Conservation (phyloP, 2,888 invertebrate genomes). For the Ophioninae sp. region DNA sequence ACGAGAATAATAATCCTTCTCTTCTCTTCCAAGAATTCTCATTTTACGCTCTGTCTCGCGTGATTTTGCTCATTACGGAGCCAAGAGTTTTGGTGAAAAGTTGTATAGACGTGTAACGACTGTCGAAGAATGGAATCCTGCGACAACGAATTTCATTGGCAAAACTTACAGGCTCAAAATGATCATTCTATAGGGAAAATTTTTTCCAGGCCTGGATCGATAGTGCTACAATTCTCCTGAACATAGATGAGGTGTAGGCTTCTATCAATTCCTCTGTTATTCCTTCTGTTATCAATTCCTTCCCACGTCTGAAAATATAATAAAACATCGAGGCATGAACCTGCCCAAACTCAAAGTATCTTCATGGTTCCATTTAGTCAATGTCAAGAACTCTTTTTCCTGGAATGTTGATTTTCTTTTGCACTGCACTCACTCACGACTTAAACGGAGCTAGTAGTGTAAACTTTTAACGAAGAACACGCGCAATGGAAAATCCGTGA, state of each 20-base stretch:
- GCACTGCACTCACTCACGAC: neutral
- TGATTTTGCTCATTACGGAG: conserved; percentile 22
- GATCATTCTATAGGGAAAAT: neutral
- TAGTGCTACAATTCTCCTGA: conserved; percentile 25
- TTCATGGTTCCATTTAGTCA: too few species aligned
- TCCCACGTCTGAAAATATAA: too few species aligned
- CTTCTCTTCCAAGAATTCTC: conserved; percentile 32
- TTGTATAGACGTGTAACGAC: neutral
- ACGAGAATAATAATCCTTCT: conserved; percentile 38
- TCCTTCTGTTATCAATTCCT: too few species aligned
- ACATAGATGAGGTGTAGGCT: neutral
- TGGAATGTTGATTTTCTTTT: neutral
- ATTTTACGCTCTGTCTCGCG: conserved; percentile 7
- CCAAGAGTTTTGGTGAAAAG: neutral
- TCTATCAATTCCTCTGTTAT: too few species aligned
- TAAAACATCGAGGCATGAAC: too few species aligned
- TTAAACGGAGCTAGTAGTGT: neutral
- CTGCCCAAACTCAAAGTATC: too few species aligned
- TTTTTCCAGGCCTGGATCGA: neutral
- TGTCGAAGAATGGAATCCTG: conserved; percentile 36
- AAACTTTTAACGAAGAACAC: neutral
- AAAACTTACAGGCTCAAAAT: conserved; percentile 9
- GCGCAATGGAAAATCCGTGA: neutral
- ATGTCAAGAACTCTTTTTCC: neutral
- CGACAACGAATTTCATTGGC: conserved; percentile 19